Base-by-base conservation (phyloP, 2,888 invertebrate genomes). In the Apotomis capreana region DNA sequence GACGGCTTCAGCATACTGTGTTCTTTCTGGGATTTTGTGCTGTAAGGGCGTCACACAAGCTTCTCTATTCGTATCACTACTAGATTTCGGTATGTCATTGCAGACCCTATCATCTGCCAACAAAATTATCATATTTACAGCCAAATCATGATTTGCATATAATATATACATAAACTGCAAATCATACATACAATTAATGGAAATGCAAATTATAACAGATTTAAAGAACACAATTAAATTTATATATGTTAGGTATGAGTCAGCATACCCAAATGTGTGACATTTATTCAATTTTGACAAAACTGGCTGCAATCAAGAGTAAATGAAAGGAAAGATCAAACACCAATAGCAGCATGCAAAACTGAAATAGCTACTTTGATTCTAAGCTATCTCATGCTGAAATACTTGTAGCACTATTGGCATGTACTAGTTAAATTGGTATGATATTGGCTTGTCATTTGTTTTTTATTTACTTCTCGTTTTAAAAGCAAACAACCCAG, bases 91-190 rank as follows among this genome's bases (percentile, higher is more conserved):
- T 83, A 82, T 90, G 84, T 92, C 92, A 79, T 83, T 90, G 89
- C 90, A 89, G 86, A 91, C 88, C 78, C 81, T 89, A 81, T 92
- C 92, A 92, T 92, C 92, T 92, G 92, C 87, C 85, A 86, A 91
- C 81, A 89, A 91, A 90, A 87, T 78, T 49, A 76, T 75, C 73
- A 76, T 69, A 74, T 68, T 64, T 60, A 70, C 51, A 58, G 26
- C 65, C 59, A 64, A 58, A 49, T 52, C 49, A 69, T 58, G 63
- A 74, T 37, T 44, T 67, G 62, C 57, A 5, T 5, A 52, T 10
- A 13, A 40, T 40, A 40, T 40, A 40, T 4, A 40, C 40, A 26
- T 12, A 44, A 13, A 40, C 13, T 44, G 49, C 64, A 63, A 40
- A 59, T 63, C 15, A 44, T 40, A 44, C 64, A 64, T 44, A 15